phyloP scores from a whole-genome alignment of 2,888 invertebrate genomes.

The Aphodius granarius region DNA sequence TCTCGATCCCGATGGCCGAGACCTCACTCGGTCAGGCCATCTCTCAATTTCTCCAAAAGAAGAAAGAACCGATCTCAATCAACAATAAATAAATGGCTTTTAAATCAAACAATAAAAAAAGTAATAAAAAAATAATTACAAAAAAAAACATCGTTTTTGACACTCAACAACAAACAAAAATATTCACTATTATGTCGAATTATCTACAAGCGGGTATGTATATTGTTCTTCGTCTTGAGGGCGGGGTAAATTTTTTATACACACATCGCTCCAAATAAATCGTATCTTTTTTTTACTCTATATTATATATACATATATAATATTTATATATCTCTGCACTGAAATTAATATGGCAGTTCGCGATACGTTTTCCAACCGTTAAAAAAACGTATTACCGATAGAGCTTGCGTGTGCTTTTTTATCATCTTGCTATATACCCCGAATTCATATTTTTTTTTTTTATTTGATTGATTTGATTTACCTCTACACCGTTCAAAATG shows the following conservation, averaged over 20 bases:
- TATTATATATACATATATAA: constrained; percentile 21
- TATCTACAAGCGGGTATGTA: not conserved
- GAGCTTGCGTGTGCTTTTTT: constrained; percentile 33
- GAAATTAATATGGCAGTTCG: constrained; percentile 53
- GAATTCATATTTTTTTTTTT: not conserved
- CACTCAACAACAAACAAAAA: constrained; percentile 5
- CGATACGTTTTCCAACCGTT: constrained; percentile 25
- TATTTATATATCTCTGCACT: constrained; percentile 43
- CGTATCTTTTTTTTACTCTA: constrained; percentile 2
- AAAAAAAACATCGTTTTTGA: not conserved
- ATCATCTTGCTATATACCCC: constrained; percentile 17
- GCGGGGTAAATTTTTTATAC: not conserved
- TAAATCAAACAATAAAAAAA: constrained; percentile 8
- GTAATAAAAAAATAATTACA: not conserved
- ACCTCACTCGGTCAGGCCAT: constrained; percentile 1
- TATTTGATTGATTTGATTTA: not conserved
- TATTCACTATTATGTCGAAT: constrained; percentile 15
- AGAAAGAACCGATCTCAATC: not conserved
- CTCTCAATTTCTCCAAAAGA: not conserved
- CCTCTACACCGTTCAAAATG: not conserved
- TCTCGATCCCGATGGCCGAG: not conserved
- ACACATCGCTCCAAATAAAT: not conserved
- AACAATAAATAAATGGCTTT: not conserved
- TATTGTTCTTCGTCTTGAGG: not conserved
- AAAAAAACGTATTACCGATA: constrained; percentile 20